A percentile compares a stretch with the other conserved stretches of the same genome.
phyloP scores from a whole-genome alignment of 1,140 invertebrate genomes.

The Halictus rubicundus region DNA sequence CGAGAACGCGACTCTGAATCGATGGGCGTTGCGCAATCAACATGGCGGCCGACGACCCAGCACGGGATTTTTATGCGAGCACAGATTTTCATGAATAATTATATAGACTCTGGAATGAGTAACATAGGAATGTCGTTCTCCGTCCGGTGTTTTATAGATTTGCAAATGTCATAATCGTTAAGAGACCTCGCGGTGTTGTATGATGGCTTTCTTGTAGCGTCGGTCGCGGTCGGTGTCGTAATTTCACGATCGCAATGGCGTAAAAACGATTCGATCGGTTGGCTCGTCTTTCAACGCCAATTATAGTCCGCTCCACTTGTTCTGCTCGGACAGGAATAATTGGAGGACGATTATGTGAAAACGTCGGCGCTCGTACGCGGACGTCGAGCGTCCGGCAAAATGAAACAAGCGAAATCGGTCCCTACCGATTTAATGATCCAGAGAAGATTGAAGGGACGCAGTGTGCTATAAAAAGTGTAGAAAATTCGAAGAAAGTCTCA shows the following conservation, averaged over 20 bases:
- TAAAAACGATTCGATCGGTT: background rate
- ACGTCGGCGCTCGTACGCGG: background rate
- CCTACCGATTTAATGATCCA: no score
- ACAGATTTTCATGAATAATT: no score
- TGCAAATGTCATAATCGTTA: no score
- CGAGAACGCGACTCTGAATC: background rate
- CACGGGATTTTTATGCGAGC: background rate
- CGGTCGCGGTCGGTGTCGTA: background rate
- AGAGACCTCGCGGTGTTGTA: no score
- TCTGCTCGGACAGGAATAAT: background rate
- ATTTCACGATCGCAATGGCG: background rate
- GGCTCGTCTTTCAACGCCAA: background rate
- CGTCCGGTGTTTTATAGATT: no score
- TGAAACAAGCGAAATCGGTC: background rate
- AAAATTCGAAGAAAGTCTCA: no score
- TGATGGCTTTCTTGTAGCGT: background rate
- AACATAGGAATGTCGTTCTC: no score
- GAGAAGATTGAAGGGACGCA: background rate
- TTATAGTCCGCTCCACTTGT: constrained; percentile 9
- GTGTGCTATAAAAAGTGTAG: no score
- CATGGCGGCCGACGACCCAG: background rate
- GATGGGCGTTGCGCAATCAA: background rate
- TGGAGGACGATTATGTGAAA: constrained; percentile 2
- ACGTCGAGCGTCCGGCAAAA: background rate
- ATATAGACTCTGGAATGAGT: no score